Conservation (phyloP, 2,888 invertebrate species). For the Augiades crinisus region DNA sequence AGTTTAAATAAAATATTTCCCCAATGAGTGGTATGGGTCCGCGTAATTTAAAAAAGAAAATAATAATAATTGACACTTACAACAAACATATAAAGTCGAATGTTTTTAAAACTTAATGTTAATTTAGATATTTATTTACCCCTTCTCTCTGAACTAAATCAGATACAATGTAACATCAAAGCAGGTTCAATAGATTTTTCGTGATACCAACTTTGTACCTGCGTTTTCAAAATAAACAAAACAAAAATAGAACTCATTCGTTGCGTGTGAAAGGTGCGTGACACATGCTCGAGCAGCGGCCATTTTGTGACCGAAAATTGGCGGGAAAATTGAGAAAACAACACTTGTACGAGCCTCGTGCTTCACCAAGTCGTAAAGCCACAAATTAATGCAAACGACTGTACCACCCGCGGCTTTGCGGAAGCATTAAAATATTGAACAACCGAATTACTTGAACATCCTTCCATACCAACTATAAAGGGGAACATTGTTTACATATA, state of each 20-base stretch:
- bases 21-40: no score
- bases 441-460: conserved; percentile 28
- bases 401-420: conserved; percentile 40
- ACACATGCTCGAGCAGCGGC: conserved; percentile 53
- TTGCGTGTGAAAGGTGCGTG: conserved; percentile 64
- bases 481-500: not conserved
- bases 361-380: conserved; percentile 45
- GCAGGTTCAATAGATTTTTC: not conserved
- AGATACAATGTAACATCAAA: not conserved
- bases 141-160: not conserved
- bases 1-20: no score
- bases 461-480: not conserved
- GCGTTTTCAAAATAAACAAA: conserved; percentile 14
- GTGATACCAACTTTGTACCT: no score
- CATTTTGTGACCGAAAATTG: conserved; percentile 73
- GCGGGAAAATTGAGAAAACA: conserved; percentile 73
- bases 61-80: no score
- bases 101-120: no score
- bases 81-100: no score
- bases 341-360: conserved; percentile 54
- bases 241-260: conserved; percentile 20
- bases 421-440: conserved; percentile 28
- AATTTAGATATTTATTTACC: no score
- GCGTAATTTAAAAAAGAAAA: no score
- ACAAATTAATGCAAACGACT: conserved; percentile 61